These are phyloP conservation scores for Melolontha melolontha DNA, from an alignment of 2,888 invertebrate species.

Conservation along the genomic window DNA sequence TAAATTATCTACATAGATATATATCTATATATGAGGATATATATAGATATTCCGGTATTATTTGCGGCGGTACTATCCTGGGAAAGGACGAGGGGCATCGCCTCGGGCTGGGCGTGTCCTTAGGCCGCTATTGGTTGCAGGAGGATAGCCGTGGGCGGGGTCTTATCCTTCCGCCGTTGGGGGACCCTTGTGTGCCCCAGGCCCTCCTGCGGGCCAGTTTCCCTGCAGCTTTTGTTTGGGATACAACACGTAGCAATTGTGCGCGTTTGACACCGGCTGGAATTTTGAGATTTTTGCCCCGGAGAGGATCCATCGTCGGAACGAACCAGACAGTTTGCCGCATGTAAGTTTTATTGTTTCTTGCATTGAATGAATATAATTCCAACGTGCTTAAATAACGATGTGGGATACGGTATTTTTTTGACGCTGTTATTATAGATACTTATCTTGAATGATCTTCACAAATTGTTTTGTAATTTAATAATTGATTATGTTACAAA, in stretches of 20 bases:
- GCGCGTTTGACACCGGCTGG: constrained; percentile 40
- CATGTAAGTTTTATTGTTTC: constrained; percentile 40
- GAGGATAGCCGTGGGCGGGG: constrained; percentile 59
- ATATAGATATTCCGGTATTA: constrained; percentile 31
- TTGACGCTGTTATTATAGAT: too few relatives aligned
- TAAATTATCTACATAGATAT: constrained; percentile 18
- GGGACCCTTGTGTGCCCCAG: constrained; percentile 55
- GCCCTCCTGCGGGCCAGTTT: constrained; percentile 61
- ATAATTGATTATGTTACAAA: too few relatives aligned
- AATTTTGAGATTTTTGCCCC: constrained; percentile 39
- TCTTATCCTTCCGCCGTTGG: constrained; percentile 55
- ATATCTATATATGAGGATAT: constrained; percentile 21
- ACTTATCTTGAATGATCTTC: too few relatives aligned
- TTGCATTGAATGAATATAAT: not conserved
- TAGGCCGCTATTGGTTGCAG: constrained; percentile 60
- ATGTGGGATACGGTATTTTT: too few relatives aligned
- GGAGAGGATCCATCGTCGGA: constrained; percentile 14
- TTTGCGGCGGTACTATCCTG: constrained; percentile 35
- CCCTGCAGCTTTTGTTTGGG: constrained; percentile 59
- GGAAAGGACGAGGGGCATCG: constrained; percentile 52
- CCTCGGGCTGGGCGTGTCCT: constrained; percentile 63
- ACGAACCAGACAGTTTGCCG: constrained; percentile 27
- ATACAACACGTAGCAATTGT: constrained; percentile 36
- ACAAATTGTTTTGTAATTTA: too few relatives aligned
- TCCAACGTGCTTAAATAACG: too few relatives aligned